Evolutionary conservation across 2,797 vertebrate genomes (phyloP).

Genomic region (Protonibea diacanthus): DNA sequence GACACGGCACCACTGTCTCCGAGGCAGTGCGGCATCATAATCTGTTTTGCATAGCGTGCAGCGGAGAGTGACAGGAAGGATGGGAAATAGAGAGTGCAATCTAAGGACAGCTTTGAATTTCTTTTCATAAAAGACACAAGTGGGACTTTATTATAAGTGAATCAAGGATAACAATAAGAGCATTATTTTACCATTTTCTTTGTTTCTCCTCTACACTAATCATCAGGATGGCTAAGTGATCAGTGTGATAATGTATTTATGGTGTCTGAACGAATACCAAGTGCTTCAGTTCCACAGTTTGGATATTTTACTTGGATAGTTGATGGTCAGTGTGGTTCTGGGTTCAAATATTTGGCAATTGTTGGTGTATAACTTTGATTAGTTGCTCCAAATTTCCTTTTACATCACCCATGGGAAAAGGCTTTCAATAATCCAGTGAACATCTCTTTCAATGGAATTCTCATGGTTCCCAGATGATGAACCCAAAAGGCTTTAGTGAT

Average conservation of each 20-base stretch:
- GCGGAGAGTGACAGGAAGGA: slow-evolving; percentile 38
- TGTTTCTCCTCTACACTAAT: background rate
- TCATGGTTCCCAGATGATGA: too few relatives aligned
- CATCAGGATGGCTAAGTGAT: background rate
- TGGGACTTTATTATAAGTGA: slow-evolving; percentile 9
- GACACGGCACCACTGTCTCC: slow-evolving; percentile 38
- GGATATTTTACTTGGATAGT: too few relatives aligned
- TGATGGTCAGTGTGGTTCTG: background rate
- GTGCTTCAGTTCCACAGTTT: background rate
- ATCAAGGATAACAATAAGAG: slow-evolving; percentile 5
- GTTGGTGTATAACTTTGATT: background rate
- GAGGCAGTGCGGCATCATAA: slow-evolving; percentile 48
- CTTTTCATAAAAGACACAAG: slow-evolving; percentile 33
- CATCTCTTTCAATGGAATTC: too few relatives aligned
- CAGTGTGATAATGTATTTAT: background rate
- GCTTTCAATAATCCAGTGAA: too few relatives aligned
- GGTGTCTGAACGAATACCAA: background rate
- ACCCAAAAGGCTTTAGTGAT: too few relatives aligned
- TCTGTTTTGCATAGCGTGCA: slow-evolving; percentile 47
- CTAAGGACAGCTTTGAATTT: slow-evolving; percentile 52
- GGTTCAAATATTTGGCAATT: background rate
- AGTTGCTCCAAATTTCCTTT: background rate
- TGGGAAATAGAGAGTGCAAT: slow-evolving; percentile 14
- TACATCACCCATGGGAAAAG: too few relatives aligned
- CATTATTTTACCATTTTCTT: background rate